Percentiles rank a stretch among this genome's conserved stretches.
phyloP scores from a whole-genome alignment of 2,797 vertebrate species.

The Coregonus suidteri region DNA sequence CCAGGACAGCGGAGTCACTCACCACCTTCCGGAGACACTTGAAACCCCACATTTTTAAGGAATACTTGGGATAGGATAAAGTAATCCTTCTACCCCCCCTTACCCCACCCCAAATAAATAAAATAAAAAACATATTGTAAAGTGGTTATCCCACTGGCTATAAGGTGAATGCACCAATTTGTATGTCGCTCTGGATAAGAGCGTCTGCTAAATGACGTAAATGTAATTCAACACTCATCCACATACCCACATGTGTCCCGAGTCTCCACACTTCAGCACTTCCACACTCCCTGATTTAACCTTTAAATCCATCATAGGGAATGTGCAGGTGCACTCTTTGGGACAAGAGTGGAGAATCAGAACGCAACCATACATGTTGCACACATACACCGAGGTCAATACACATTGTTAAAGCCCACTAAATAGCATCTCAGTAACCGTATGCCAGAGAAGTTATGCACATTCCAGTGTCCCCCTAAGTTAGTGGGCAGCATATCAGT shows the following conservation, averaged over 20 bases:
- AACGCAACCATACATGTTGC: constrained; percentile 1
- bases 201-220: no score
- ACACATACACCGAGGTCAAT: constrained; percentile 14
- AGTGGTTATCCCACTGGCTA: no score
- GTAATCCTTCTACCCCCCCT: no score
- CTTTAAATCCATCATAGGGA: not conserved
- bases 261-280: not conserved
- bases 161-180: no score
- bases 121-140: no score
- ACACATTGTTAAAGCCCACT: constrained; percentile 43
- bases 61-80: no score
- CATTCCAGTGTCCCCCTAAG: not conserved
- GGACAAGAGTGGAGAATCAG: not conserved
- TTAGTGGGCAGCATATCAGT: not conserved
- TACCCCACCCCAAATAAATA: no score
- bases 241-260: not conserved
- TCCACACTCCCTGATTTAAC: not conserved
- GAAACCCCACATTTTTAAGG: no score
- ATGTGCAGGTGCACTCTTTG: not conserved
- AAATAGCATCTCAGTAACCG: constrained; percentile 35
- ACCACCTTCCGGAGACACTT: no score
- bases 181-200: no score
- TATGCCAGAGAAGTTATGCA: not conserved
- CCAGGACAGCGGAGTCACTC: no score
- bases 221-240: not conserved